Percentiles rank a stretch among this genome's conserved stretches.
Evolutionary conservation across 2,797 vertebrate species (phyloP).

Genomic region (Alauda arvensis): DNA sequence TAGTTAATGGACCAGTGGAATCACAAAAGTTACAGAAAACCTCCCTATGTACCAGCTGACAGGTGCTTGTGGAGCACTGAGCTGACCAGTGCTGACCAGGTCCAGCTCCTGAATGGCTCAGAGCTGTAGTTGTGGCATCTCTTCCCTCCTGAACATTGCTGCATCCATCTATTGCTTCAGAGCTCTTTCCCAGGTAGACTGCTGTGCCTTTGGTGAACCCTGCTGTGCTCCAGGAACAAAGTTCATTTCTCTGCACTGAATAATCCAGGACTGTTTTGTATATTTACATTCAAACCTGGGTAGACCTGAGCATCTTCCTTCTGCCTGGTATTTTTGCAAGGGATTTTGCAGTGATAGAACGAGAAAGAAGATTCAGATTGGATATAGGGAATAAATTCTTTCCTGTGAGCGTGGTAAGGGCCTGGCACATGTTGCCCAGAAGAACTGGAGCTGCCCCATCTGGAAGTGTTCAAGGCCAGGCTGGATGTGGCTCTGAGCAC

Average conservation of each 20-base stretch:
- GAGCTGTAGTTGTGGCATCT: neutral
- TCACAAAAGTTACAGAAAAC: neutral
- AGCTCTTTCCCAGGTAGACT: neutral
- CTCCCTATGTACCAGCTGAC: neutral
- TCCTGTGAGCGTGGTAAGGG: neutral
- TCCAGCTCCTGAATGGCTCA: neutral
- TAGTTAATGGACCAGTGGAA: neutral
- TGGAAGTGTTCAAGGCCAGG: neutral
- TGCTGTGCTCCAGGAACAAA: neutral
- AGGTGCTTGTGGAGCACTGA: neutral
- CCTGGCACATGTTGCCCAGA: neutral
- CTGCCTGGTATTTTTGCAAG: neutral
- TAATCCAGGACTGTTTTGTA: neutral
- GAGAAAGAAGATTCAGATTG: neutral
- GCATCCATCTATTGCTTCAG: neutral
- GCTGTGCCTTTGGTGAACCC: neutral
- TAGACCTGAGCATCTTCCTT: neutral
- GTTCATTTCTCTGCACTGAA: neutral
- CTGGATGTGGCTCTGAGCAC: neutral
- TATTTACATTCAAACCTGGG: neutral
- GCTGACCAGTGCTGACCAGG: neutral
- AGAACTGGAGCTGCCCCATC: neutral
- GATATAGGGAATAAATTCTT: neutral
- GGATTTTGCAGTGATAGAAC: neutral
- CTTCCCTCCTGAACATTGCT: neutral